These are phyloP conservation scores for Alaudala cheleensis DNA, from an alignment of 2,113 vertebrate genomes.

Conservation along the genomic window DNA sequence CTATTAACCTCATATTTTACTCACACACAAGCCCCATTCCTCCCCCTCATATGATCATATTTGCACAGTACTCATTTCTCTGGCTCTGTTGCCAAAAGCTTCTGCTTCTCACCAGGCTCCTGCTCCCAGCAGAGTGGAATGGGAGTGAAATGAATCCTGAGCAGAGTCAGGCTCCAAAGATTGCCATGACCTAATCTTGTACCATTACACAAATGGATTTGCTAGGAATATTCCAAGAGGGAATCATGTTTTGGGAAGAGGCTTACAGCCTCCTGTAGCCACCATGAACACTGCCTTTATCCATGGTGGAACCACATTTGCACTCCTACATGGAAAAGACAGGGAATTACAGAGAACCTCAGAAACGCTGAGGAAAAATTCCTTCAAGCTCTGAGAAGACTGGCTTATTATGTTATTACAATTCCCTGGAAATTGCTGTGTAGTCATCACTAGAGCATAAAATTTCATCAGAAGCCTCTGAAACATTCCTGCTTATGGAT, in stretches of 20 bases:
- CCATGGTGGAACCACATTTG: background rate
- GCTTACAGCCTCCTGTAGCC: conserved; percentile 1
- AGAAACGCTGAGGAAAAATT: conserved; percentile 40
- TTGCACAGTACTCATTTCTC: conserved; percentile 51
- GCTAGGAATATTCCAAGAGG: conserved; percentile 50
- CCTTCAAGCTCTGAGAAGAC: conserved; percentile 18
- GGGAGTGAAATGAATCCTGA: conserved; percentile 47
- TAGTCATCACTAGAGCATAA: conserved; percentile 33
- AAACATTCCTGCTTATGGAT: background rate
- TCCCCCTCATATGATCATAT: background rate
- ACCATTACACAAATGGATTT: conserved; percentile 9
- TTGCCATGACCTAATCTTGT: conserved; percentile 50
- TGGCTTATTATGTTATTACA: conserved; percentile 36
- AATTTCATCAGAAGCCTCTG: conserved; percentile 27
- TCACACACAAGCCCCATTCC: background rate
- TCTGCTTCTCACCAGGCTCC: conserved; percentile 34
- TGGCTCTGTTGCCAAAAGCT: background rate
- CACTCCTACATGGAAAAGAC: conserved; percentile 31
- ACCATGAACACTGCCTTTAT: background rate
- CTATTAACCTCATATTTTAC: conserved; percentile 13
- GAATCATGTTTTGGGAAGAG: conserved; percentile 4
- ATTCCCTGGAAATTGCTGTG: conserved; percentile 54
- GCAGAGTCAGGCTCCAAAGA: conserved; percentile 30
- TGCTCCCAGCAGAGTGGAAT: conserved; percentile 46
- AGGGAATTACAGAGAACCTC: conserved; percentile 6